These are phyloP conservation scores for Grammatotria lemairii DNA, from an alignment of 2,113 vertebrate species.

Conservation along the genomic window DNA sequence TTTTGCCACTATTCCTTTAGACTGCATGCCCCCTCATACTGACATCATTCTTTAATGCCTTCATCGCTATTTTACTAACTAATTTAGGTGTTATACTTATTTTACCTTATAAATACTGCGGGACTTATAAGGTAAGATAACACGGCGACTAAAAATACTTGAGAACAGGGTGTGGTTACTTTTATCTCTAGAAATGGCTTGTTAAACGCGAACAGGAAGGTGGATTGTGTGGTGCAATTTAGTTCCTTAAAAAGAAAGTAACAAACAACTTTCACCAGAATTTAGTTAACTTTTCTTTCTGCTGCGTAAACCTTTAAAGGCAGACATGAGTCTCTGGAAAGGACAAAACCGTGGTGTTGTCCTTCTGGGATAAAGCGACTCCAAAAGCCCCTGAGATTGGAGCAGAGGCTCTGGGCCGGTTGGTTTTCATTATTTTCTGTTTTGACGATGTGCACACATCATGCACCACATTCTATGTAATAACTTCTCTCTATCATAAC, in stretches of 20 bases:
- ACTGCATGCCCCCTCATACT: background rate
- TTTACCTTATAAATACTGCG: background rate
- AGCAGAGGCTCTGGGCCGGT: constrained; percentile 58
- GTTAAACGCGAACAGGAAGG: background rate
- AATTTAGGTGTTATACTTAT: background rate
- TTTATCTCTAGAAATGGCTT: background rate
- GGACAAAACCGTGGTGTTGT: constrained; percentile 47
- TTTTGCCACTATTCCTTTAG: background rate
- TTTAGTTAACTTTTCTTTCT: too few species aligned
- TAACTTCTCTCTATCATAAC: background rate
- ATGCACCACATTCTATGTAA: background rate
- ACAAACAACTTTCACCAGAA: background rate
- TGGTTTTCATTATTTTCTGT: background rate
- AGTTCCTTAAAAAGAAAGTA: constrained; percentile 3
- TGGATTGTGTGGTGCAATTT: background rate
- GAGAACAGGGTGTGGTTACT: background rate
- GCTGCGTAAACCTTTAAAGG: background rate
- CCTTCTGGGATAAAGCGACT: constrained; percentile 49
- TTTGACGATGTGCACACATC: background rate
- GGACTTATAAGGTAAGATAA: background rate
- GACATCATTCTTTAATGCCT: background rate
- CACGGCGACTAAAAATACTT: background rate
- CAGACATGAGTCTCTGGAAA: constrained; percentile 60
- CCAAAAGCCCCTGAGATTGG: background rate
- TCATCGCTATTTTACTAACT: background rate